Evolutionary conservation across 2,113 vertebrate genomes (phyloP).

Genomic region (Todiramphus saurophagus): DNA sequence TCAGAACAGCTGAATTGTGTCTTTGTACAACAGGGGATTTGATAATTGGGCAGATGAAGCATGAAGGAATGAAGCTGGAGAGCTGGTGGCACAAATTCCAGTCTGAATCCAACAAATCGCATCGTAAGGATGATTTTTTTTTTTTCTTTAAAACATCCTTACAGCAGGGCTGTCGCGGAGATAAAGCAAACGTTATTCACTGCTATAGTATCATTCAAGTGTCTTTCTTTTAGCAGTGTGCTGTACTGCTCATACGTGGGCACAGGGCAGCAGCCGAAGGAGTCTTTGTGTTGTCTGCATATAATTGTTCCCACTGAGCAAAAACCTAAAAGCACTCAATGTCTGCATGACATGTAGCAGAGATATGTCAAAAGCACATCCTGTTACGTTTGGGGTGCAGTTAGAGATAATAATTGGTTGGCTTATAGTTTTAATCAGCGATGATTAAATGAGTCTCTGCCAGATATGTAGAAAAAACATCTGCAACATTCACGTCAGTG

Average conservation of each 20-base stretch:
- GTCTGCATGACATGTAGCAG: not conserved
- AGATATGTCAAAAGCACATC: not conserved
- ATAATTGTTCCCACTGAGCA: not conserved
- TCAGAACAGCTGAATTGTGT: constrained; percentile 60
- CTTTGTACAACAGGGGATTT: constrained; percentile 61
- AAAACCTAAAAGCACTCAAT: not conserved
- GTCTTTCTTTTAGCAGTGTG: not conserved
- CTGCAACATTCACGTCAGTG: not conserved
- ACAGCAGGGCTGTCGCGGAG: not conserved
- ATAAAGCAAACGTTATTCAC: constrained; percentile 17
- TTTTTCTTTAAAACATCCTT: not conserved
- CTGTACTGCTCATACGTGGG: not conserved
- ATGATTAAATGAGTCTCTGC: not conserved
- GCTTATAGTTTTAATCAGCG: not conserved
- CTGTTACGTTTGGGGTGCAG: not conserved
- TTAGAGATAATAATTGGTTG: not conserved
- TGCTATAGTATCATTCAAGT: not conserved
- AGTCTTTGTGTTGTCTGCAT: not conserved
- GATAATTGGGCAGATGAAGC: constrained; percentile 69
- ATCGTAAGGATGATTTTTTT: not conserved
- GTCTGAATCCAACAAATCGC: not conserved
- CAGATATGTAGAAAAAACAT: not conserved
- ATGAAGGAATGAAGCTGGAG: constrained; percentile 46
- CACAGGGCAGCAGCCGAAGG: not conserved
- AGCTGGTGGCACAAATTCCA: constrained; percentile 64